Percentiles rank a stretch among this genome's conserved stretches.
These are phyloP conservation scores for Hydrochoerus hydrochaeris DNA, from an alignment of 2,113 vertebrate species.

Conservation along the genomic window DNA sequence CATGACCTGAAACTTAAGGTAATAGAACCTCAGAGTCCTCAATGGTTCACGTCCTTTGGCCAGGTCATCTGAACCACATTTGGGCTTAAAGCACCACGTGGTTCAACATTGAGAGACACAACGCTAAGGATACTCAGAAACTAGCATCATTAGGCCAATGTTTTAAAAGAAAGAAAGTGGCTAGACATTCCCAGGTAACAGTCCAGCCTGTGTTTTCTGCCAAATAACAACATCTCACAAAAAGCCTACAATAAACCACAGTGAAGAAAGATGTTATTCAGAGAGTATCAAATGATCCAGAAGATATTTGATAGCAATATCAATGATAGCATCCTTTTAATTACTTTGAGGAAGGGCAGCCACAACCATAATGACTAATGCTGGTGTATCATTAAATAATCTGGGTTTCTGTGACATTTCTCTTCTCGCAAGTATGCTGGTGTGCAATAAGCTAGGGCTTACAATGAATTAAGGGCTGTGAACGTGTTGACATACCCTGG, in stretches of 20 bases:
- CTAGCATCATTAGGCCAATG: background rate
- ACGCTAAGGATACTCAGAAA: background rate
- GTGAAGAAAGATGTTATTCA: constrained; percentile 6
- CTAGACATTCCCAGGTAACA: background rate
- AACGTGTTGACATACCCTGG: constrained; percentile 75
- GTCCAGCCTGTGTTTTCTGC: background rate
- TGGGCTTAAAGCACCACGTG: background rate
- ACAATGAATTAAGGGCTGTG: constrained; percentile 78
- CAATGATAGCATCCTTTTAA: constrained; percentile 1
- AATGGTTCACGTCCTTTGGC: too few species aligned
- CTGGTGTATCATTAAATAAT: constrained; percentile 7
- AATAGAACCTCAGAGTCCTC: background rate
- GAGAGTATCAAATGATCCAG: constrained; percentile 43
- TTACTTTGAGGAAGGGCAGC: background rate
- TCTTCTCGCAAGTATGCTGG: constrained; percentile 58
- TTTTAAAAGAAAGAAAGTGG: background rate
- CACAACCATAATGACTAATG: constrained; percentile 47
- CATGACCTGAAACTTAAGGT: background rate
- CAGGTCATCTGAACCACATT: background rate
- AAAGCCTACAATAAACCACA: constrained; percentile 3
- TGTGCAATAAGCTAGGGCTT: constrained; percentile 77
- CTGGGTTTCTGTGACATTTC: constrained; percentile 59
- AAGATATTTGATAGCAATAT: constrained; percentile 42
- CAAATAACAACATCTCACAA: constrained; percentile 10
- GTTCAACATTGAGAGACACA: background rate